phyloP scores from a whole-genome alignment of 2,888 invertebrate species.

The Lasioglossum villosulum region DNA sequence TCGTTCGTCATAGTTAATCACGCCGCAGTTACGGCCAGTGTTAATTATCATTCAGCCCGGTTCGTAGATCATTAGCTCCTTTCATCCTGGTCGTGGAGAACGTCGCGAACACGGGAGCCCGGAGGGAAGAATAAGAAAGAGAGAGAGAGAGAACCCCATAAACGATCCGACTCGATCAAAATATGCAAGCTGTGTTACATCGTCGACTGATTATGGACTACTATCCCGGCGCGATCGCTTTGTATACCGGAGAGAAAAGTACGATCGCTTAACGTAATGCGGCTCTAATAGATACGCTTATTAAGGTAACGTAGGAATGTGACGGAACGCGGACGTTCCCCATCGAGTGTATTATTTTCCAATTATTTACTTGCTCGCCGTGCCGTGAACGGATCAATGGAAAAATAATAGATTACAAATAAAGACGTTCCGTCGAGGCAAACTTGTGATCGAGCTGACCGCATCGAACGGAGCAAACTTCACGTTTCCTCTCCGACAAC shows the following conservation, averaged over 20 bases:
- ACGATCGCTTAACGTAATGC: conserved; percentile 8
- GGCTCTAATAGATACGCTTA: background rate
- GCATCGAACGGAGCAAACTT: background rate
- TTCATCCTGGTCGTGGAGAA: conserved; percentile 58
- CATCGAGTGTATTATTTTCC: background rate
- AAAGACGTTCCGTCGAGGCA: background rate
- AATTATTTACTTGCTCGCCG: background rate
- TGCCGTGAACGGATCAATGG: background rate
- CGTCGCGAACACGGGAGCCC: conserved; percentile 15
- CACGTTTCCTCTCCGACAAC: background rate
- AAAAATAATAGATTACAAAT: background rate
- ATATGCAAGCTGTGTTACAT: conserved; percentile 42
- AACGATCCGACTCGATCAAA: conserved; percentile 47
- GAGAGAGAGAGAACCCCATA: conserved; percentile 34
- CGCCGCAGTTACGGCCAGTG: conserved; percentile 60
- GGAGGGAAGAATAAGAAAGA: background rate
- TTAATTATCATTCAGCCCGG: conserved; percentile 70
- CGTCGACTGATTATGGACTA: conserved; percentile 32
- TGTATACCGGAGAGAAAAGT: conserved; percentile 27
- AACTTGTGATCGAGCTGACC: background rate
- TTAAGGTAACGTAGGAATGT: background rate
- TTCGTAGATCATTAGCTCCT: conserved; percentile 72
- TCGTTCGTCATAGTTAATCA: conserved; percentile 68
- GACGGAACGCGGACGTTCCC: background rate
- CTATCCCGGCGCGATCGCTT: conserved; percentile 22